Percentiles rank a stretch among this genome's conserved stretches.
Conservation (phyloP, 2,888 invertebrate genomes). For the Fragum sueziense region DNA sequence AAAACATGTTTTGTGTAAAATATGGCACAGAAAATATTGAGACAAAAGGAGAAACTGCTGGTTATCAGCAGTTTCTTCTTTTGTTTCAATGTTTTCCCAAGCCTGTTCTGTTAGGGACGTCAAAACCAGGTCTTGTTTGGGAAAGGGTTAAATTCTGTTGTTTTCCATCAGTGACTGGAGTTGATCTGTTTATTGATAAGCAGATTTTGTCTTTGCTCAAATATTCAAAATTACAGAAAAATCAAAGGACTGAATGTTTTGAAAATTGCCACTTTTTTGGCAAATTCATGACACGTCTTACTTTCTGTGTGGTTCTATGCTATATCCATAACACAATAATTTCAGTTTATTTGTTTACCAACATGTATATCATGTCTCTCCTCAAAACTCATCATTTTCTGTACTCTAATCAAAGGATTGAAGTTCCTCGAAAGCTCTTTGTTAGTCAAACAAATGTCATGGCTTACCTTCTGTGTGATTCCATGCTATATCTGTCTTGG, state of each 20-base stretch:
- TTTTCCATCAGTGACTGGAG: conserved; percentile 96
- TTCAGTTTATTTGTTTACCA: conserved; percentile 92
- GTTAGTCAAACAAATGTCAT: not conserved
- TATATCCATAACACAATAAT: conserved; percentile 97
- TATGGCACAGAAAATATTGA: too few relatives aligned
- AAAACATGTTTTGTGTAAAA: too few relatives aligned
- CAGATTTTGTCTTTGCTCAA: conserved; percentile 96
- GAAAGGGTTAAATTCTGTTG: too few relatives aligned
- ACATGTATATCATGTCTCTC: conserved; percentile 95
- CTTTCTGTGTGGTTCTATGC: conserved; percentile 97
- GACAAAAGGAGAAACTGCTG: too few relatives aligned
- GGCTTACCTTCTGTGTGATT: conserved; percentile 91
- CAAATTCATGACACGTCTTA: conserved; percentile 75
- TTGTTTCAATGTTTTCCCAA: too few relatives aligned
- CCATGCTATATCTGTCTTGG: conserved; percentile 99
- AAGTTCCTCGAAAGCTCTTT: conserved; percentile 80
- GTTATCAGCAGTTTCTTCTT: too few relatives aligned
- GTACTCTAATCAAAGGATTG: conserved; percentile 96
- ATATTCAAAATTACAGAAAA: conserved; percentile 93
- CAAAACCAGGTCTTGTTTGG: too few relatives aligned
- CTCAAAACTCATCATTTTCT: conserved; percentile 91
- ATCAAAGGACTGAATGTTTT: conserved; percentile 92
- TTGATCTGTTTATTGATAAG: conserved; percentile 93
- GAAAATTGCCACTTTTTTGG: too few relatives aligned
- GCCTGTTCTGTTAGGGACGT: too few relatives aligned